phyloP scores from a whole-genome alignment of 2,797 vertebrate species.

The Oreochromis mossambicus region DNA sequence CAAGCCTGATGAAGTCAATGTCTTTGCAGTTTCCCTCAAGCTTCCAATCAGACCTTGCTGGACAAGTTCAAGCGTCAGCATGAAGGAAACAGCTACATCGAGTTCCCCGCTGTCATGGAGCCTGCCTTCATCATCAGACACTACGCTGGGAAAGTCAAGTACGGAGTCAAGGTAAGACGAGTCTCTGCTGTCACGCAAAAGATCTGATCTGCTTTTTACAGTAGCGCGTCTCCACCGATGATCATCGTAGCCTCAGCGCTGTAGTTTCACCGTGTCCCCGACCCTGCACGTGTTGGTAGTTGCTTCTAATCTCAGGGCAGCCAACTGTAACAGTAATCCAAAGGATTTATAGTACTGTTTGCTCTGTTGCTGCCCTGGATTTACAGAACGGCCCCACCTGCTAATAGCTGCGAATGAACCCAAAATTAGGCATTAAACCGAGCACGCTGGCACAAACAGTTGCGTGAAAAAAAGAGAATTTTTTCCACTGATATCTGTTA shows the following conservation, averaged over 20 bases:
- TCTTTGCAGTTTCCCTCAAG: constrained; percentile 89
- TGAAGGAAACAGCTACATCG: constrained; percentile 93
- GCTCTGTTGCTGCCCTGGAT: background rate
- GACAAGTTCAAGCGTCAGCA: constrained; percentile 98
- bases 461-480: background rate
- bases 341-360: background rate
- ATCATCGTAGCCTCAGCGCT: background rate
- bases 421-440: background rate
- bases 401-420: background rate
- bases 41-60: constrained; percentile 94
- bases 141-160: constrained; percentile 98
- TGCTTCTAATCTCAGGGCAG: background rate
- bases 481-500: background rate
- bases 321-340: background rate
- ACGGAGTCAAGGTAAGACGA: constrained; percentile 87
- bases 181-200: background rate
- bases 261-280: background rate
- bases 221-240: background rate
- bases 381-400: background rate
- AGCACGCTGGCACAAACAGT: background rate
- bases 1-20: background rate
- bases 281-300: background rate
- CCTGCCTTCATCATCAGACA: constrained; percentile 96
- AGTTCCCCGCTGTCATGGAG: constrained; percentile 97
- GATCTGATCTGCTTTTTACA: background rate